phyloP scores from a whole-genome alignment of 1,140 invertebrate species.

The Drosophila kikkawai region DNA sequence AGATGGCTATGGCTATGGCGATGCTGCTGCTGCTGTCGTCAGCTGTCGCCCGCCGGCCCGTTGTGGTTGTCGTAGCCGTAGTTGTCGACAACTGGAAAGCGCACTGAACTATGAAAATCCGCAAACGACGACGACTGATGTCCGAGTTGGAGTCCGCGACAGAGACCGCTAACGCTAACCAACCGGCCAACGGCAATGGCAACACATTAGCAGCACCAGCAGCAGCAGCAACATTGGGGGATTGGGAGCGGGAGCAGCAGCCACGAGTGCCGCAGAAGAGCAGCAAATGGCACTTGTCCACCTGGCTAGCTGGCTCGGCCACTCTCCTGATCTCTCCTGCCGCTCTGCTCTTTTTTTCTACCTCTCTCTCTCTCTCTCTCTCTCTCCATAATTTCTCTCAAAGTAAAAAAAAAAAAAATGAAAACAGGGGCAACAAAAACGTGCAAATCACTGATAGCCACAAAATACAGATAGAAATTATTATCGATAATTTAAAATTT shows the following conservation, averaged over 20 bases:
- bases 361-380: slow-evolving; percentile 6
- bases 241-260: slow-evolving; percentile 21
- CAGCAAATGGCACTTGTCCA: slow-evolving; percentile 75
- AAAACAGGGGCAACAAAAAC: slow-evolving; percentile 2
- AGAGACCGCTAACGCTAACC: slow-evolving; percentile 47
- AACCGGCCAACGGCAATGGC: slow-evolving; percentile 47
- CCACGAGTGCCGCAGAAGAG: slow-evolving; percentile 50
- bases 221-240: slow-evolving; percentile 12
- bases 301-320: slow-evolving; percentile 26
- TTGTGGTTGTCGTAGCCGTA: slow-evolving; percentile 21
- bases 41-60: slow-evolving; percentile 34
- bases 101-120: slow-evolving; percentile 82
- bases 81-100: slow-evolving; percentile 82
- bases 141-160: slow-evolving; percentile 45
- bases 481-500: no score
- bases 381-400: slow-evolving; percentile 20
- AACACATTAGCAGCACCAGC: slow-evolving; percentile 42
- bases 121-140: slow-evolving; percentile 53
- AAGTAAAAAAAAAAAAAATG: not conserved
- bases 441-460: slow-evolving; percentile 10
- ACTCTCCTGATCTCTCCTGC: slow-evolving; percentile 38
- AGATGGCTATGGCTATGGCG: slow-evolving; percentile 13
- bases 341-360: slow-evolving; percentile 18
- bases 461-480: not conserved
- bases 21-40: slow-evolving; percentile 54